phyloP scores from a whole-genome alignment of 1,140 invertebrate genomes.

The Drosophila teissieri region DNA sequence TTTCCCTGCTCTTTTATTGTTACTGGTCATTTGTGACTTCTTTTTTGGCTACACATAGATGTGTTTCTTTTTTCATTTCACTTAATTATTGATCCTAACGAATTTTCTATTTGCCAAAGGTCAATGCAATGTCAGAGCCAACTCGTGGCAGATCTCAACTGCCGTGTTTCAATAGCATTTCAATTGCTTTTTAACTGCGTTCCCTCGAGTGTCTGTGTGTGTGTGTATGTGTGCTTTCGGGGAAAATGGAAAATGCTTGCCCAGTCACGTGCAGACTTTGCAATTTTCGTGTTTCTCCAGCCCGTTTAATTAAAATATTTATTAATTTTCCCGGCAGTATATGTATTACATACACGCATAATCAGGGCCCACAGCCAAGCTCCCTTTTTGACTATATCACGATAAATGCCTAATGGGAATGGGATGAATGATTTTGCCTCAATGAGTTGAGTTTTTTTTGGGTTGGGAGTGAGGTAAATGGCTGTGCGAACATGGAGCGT shows the following conservation, averaged over 20 bases:
- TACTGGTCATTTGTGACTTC: conserved; percentile 66
- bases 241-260: conserved; percentile 41
- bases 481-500: conserved; percentile 14
- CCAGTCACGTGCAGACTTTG: conserved; percentile 66
- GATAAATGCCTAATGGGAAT: conserved; percentile 27
- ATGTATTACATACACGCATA: conserved; percentile 19
- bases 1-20: conserved; percentile 54
- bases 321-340: conserved; percentile 57
- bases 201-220: conserved; percentile 30
- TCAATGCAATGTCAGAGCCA: conserved; percentile 70
- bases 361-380: conserved; percentile 7
- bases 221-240: conserved; percentile 9
- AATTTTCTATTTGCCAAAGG: conserved; percentile 64
- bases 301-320: conserved; percentile 71
- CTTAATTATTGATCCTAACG: conserved; percentile 78
- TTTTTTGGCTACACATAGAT: conserved; percentile 30
- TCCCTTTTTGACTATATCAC: conserved; percentile 25
- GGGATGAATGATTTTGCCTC: conserved; percentile 24
- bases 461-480: neutral
- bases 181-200: conserved; percentile 72
- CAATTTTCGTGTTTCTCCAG: conserved; percentile 25
- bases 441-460: conserved; percentile 17
- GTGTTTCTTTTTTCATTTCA: conserved; percentile 41
- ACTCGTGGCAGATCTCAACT: conserved; percentile 49
- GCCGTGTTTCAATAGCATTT: conserved; percentile 50